Base-by-base conservation (phyloP, 2,113 vertebrate species). In the Cranoglanis bouderius region DNA sequence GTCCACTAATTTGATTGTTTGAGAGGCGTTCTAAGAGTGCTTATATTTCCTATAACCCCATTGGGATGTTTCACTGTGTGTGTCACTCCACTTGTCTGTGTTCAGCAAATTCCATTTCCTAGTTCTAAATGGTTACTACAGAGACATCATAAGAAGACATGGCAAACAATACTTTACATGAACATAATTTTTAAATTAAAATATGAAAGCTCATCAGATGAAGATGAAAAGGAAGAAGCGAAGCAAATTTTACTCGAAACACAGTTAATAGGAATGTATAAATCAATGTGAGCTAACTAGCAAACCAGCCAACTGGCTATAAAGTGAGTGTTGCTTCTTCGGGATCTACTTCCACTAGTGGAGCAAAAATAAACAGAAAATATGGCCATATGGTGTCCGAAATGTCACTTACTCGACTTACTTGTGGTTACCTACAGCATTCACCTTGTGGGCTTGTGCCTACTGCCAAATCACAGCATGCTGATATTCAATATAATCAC, bases 1-100 rank as follows among this genome's bases (percentile, higher is more conserved):
- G 26, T 53, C 13, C 46, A 53, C 21, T 14, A 18, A 51, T n/a
- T 51, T 80, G 10, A 51, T 29, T 29, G 24, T 24, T 2, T 4
- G 9, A 49, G 82, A 57, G 14, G 53, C 51, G 70, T 55, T 91
- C 75, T 40, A 77, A 77, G 21, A 77, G 24, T 77, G 21, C 24
- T 46, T 77, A 77, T 46, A 43, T 77, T 77, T 26, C 40, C 40
- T 40, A 77, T 72, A 65, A n/a, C 32, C 32, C 6, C 67, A 38
- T 18, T 19, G n/a, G 61, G 61, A 19, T 16, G 18, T 61, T 61
- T 61, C 24, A 61, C 24, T 61, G 24, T 26, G 2, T 61, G 24
- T 26, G 2, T 65, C 61, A 65, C 61, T 65, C 26, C 29, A n/a
- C 57, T 24, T 6, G 21, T 59, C 21, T 24, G 57, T 59, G 57